Conservation (phyloP, 1,140 invertebrate species). For the Drosophila tani region DNA sequence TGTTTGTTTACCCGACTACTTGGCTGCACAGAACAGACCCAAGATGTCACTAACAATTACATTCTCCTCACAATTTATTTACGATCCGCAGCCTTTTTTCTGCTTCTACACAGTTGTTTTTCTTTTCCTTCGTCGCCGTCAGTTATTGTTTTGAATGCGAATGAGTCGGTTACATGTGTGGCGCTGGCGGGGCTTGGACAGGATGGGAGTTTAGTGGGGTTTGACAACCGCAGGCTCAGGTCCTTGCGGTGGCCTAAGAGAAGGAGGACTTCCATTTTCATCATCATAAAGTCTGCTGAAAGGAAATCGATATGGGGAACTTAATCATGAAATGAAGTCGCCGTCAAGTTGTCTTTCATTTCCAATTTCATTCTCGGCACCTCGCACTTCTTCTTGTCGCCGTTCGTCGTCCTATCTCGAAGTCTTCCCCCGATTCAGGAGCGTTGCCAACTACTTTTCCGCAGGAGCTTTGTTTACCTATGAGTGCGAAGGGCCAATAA, state of each 20-base stretch:
- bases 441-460: constrained; percentile 65
- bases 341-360: constrained; percentile 78
- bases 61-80: constrained; percentile 72
- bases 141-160: constrained; percentile 70
- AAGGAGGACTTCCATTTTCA: constrained; percentile 70
- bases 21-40: constrained; percentile 38
- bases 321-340: constrained; percentile 80
- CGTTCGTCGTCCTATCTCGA: background rate
- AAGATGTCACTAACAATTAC: constrained; percentile 76
- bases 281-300: constrained; percentile 77
- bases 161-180: constrained; percentile 52
- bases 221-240: constrained; percentile 71
- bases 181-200: constrained; percentile 8
- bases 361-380: constrained; percentile 59
- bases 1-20: constrained; percentile 62
- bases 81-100: constrained; percentile 64
- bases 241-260: constrained; percentile 52
- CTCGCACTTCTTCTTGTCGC: constrained; percentile 4
- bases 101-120: constrained; percentile 18
- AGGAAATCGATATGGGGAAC: constrained; percentile 78
- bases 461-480: constrained; percentile 66
- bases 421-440: constrained; percentile 25
- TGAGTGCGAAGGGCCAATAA: constrained; percentile 53
- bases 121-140: constrained; percentile 13
- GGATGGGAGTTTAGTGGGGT: constrained; percentile 22